A percentile compares a stretch with the other conserved stretches of the same genome.
These are phyloP conservation scores for Xanthia icteritia DNA, from an alignment of 2,888 invertebrate species.

Conservation along the genomic window DNA sequence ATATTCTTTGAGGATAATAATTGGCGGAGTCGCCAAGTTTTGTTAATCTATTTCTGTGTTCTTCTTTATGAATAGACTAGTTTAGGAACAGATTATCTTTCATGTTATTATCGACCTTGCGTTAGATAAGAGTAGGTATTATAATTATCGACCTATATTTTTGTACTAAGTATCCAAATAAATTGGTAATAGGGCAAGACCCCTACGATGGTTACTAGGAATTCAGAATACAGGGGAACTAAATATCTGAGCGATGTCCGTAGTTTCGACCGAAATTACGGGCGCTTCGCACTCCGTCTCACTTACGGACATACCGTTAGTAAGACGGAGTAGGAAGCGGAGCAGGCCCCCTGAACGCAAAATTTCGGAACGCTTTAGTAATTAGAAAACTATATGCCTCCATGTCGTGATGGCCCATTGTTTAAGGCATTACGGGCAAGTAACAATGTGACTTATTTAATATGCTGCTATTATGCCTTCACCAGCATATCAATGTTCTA, in stretches of 20 bases:
- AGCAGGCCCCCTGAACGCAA: no score
- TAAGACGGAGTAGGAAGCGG: no score
- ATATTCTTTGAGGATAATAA: constrained; percentile 36
- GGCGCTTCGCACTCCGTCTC: no score
- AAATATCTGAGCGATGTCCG: no score
- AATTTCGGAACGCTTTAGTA: not conserved
- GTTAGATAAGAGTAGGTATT: not conserved
- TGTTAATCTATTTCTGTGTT: constrained; percentile 1
- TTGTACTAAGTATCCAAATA: not conserved
- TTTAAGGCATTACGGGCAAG: not conserved
- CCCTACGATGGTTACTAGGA: not conserved
- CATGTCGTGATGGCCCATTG: not conserved
- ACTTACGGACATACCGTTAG: no score
- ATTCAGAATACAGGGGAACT: not conserved
- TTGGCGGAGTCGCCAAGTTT: constrained; percentile 21
- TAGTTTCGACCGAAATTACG: no score
- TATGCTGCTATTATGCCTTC: not conserved
- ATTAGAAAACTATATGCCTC: not conserved
- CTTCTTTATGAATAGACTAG: not conserved
- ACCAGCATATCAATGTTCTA: not conserved
- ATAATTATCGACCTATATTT: not conserved
- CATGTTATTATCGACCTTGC: constrained; percentile 2
- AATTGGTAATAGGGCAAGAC: not conserved
- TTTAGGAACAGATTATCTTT: not conserved
- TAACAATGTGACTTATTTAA: not conserved